These are phyloP conservation scores for Latheticus oryzae DNA, from an alignment of 2,888 invertebrate genomes.

Conservation along the genomic window DNA sequence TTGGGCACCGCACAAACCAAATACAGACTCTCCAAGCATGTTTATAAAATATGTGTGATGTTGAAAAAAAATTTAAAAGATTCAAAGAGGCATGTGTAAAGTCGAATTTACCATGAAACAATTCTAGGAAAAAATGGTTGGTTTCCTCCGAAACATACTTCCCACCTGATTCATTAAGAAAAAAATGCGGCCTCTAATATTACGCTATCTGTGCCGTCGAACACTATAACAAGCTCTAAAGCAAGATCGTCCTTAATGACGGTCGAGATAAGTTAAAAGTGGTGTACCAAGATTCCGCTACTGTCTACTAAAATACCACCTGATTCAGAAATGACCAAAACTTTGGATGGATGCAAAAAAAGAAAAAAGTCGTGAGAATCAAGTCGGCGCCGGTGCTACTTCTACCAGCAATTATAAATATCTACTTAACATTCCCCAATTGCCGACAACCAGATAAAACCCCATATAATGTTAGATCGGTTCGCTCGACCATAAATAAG, in stretches of 20 bases:
- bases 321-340: slow-evolving; percentile 46
- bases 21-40: no score
- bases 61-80: no score
- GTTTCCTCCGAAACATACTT: slow-evolving; percentile 55
- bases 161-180: slow-evolving; percentile 60
- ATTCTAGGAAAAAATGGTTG: slow-evolving; percentile 55
- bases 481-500: slow-evolving; percentile 64
- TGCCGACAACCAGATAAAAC: slow-evolving; percentile 60
- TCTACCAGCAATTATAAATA: slow-evolving; percentile 62
- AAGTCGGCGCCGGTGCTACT: slow-evolving; percentile 55
- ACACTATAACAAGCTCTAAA: slow-evolving; percentile 60
- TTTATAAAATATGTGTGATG: no score
- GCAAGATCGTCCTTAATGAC: slow-evolving; percentile 63
- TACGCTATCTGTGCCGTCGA: slow-evolving; percentile 56
- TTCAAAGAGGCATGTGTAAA: no score
- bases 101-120: no score
- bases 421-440: slow-evolving; percentile 64
- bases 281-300: slow-evolving; percentile 65
- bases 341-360: slow-evolving; percentile 51
- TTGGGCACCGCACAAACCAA: no score
- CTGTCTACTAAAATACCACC: slow-evolving; percentile 58
- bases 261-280: slow-evolving; percentile 62
- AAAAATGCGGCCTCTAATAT: slow-evolving; percentile 57
- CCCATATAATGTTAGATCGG: slow-evolving; percentile 59
- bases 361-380: slow-evolving; percentile 57